A percentile compares a stretch with the other conserved stretches of the same genome.
These are phyloP conservation scores for Cynopterus sphinx DNA, from an alignment of 2,797 vertebrate genomes.

Conservation along the genomic window DNA sequence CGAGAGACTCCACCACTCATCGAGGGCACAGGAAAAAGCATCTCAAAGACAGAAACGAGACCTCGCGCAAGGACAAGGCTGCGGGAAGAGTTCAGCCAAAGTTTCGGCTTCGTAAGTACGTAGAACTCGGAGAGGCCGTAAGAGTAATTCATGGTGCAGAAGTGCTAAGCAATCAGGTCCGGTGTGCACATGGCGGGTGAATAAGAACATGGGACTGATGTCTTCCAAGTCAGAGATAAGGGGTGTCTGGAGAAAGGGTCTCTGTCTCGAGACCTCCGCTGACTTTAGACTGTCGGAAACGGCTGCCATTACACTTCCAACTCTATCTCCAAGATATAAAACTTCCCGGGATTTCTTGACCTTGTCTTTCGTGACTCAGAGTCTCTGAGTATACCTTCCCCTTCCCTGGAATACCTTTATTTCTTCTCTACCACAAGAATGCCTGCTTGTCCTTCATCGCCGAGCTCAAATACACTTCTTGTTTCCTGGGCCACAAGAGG, in stretches of 20 bases:
- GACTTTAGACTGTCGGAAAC: not conserved
- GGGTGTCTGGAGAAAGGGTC: not conserved
- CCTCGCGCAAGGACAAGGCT: not conserved
- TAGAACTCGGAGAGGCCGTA: not conserved
- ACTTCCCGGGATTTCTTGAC: not conserved
- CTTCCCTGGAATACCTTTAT: not conserved
- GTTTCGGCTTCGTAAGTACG: not conserved
- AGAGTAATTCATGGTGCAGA: not conserved
- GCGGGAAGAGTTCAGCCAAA: not conserved
- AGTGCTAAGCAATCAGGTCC: not conserved
- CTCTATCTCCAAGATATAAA: not conserved
- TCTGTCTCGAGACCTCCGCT: not conserved
- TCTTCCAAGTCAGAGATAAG: not conserved
- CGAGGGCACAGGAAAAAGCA: constrained; percentile 52
- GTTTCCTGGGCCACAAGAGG: not conserved
- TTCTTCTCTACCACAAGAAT: not conserved
- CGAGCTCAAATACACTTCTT: not conserved
- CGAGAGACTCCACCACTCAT: constrained; percentile 34
- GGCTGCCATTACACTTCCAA: not conserved
- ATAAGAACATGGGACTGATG: not conserved
- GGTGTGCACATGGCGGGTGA: not conserved
- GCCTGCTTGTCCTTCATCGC: not conserved
- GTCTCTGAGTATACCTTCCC: not conserved
- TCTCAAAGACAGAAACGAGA: not conserved
- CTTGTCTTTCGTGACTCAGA: not conserved